Evolutionary conservation across 1,140 invertebrate species (phyloP), one percentile per base, ranked within the genome.

Genomic region (Chrysoperla carnea): DNA sequence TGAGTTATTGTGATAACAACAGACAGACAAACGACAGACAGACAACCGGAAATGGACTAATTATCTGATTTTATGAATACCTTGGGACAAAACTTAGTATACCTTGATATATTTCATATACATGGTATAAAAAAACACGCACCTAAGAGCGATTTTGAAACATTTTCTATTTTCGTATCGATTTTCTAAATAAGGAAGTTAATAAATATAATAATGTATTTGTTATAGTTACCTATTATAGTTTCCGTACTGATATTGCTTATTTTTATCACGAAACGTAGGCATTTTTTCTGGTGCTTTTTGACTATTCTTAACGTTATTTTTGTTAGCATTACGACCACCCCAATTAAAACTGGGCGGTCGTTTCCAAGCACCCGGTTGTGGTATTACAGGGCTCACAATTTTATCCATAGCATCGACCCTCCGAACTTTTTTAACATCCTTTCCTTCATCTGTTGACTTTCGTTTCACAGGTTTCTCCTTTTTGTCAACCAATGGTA

Each of bases 161-260:
- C n/a, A n/a, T n/a, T n/a, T n/a, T n/a, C n/a, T n/a, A n/a, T n/a
- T n/a, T n/a, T n/a, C n/a, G n/a, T n/a, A n/a, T n/a, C n/a, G n/a
- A n/a, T n/a, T n/a, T n/a, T n/a, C 36, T 27, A 14, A 44, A 36
- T 29, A 41, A 37, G 36, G 5, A 50, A 41, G 23, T 43, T 46
- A 44, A 37, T 39, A 12, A 14, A 46, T 41, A 7, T 31, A 42
- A 41, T 28, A 37, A 46, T 43, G 39, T 46, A 46, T 23, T 45
- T 36, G 4, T 28, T 42, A 36, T 43, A 42, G 45, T 56, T 58
- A 77, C 73, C 87, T 79, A 58, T 90, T 86, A 62, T 95, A 97
- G 64, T 98, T 97, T 36, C 93, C 93, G 71, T 85, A 93, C 45
- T 87, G 82, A 64, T 90, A 97, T 53, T 72, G 69, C 39, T 74